Evolutionary conservation across 2,113 vertebrate genomes (phyloP), one percentile per base, ranked within the genome.

Genomic region (Aspiorhynchus laticeps): DNA sequence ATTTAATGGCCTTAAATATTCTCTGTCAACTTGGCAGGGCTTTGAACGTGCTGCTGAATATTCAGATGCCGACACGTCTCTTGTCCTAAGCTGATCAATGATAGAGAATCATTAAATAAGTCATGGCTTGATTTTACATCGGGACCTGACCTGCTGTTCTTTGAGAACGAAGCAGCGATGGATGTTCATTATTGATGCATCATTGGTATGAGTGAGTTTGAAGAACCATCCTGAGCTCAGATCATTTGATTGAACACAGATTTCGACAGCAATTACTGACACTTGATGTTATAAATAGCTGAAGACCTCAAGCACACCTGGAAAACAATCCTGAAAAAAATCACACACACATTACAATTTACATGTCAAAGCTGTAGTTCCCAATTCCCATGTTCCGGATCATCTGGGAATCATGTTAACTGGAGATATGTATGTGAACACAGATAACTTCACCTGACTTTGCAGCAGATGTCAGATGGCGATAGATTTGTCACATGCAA

Each of bases 11-110:
- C 56, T 85, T 43, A 85, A 84, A 86, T 75, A 89, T 89, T 89
- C 88, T 88, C 84, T 89, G 73, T 88, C 80, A 89, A 84, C 86
- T 88, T 24, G 31, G 69, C 43, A 14, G 5, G 43, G 33, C 86
- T 89, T 86, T 89, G 86, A 87, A 86, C 73, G 24, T 65, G 79
- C 33, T 31, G 53, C 69, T 89, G 83, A 87, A 73, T 80, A 89
- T 86, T 51, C 86, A 56, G 74, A 41, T 21, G 46, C 48, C 28
- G 26, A 31, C 17, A 31, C 33, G 3, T 38, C n/a, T 71, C 41
- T 36, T 12, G 7, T 28, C 48, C 26, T 80, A 19, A 56, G 46
- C 76, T 78, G 63, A 78, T 79, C 86, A 74, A 51, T 80, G 59
- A 87, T 80, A 36, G 53, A 78, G 75, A 73, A 86, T 75, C 26